Evolutionary conservation across 2,113 vertebrate genomes (phyloP).

Genomic region (Heterocephalus glaber): DNA sequence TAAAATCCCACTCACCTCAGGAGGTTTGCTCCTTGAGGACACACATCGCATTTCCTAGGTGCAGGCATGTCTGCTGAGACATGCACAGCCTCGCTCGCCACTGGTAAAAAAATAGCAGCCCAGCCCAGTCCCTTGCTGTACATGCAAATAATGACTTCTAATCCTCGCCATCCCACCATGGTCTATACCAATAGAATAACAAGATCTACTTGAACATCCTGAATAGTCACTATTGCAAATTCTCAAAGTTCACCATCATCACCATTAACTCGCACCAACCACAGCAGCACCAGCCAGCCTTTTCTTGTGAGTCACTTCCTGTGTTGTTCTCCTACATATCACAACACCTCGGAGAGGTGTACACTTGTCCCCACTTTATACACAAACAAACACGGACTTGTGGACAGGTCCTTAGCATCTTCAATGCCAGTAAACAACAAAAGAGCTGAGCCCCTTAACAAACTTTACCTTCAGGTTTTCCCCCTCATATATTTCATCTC

Average conservation of each 20-base stretch:
- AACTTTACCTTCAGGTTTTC: neutral
- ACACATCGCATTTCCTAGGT: neutral
- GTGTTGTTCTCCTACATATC: neutral
- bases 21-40: neutral
- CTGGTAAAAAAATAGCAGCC: neutral
- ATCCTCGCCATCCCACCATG: neutral
- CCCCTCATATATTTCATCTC: neutral
- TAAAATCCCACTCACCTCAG: neutral
- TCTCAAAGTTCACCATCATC: neutral
- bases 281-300: neutral
- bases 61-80: neutral
- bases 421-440: neutral
- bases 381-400: neutral
- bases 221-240: too few relatives aligned
- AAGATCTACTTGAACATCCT: neutral
- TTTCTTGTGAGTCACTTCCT: neutral
- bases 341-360: fast-evolving
- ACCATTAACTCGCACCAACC: too few relatives aligned
- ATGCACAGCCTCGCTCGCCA: neutral
- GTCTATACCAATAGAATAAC: conserved; percentile 8
- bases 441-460: neutral
- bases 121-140: neutral
- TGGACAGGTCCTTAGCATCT: neutral
- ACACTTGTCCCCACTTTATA: neutral
- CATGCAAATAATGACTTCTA: conserved; percentile 8